phyloP scores from a whole-genome alignment of 2,797 vertebrate species.

The Simalia tracyae region DNA sequence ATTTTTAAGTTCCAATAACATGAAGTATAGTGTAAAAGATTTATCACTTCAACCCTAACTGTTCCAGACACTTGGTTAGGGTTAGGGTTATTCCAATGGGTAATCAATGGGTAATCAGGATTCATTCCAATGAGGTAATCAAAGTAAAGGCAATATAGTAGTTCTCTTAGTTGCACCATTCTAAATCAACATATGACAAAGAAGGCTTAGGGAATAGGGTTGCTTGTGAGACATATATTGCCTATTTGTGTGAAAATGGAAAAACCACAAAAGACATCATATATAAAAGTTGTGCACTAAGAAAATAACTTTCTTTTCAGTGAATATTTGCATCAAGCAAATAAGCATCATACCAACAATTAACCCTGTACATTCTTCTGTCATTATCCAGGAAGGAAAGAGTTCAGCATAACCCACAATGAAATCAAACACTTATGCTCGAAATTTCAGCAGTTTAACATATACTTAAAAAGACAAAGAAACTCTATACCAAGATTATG shows the following conservation, averaged over 20 bases:
- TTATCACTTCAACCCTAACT: background rate
- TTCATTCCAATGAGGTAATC: background rate
- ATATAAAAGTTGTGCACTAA: background rate
- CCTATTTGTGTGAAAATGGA: background rate
- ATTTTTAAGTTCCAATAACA: background rate
- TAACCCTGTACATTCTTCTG: background rate
- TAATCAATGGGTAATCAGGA: too few relatives aligned
- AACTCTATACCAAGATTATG: background rate
- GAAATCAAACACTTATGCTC: accelerated
- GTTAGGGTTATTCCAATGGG: too few relatives aligned
- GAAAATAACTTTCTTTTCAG: background rate
- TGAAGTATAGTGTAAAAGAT: background rate
- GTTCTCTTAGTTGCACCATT: background rate
- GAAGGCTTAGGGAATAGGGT: background rate
- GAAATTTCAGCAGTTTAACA: background rate
- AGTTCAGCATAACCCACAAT: background rate
- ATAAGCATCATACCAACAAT: background rate
- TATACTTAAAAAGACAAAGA: accelerated
- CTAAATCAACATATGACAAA: background rate
- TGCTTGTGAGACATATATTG: background rate
- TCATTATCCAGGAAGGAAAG: background rate
- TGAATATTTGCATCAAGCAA: background rate
- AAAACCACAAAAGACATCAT: background rate
- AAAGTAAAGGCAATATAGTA: background rate
- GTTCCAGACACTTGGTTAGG: background rate